These are phyloP conservation scores for Sebastes fasciatus DNA, from an alignment of 2,113 vertebrate species.

Conservation along the genomic window DNA sequence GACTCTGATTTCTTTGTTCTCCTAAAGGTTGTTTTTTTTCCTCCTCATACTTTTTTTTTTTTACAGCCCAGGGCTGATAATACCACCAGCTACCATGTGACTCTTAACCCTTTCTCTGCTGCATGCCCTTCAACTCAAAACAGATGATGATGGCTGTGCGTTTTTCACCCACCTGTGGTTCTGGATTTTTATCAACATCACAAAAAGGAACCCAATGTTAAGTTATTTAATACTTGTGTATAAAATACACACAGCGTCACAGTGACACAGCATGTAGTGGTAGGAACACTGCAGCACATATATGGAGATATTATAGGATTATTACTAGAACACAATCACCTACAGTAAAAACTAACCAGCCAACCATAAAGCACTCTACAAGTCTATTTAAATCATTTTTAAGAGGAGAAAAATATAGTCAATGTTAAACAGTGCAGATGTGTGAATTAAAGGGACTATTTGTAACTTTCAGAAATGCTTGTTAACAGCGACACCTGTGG, in stretches of 20 bases:
- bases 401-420: neutral
- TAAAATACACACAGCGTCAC: neutral
- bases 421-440: neutral
- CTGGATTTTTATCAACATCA: neutral
- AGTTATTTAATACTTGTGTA: neutral
- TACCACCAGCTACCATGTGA: slow-evolving; percentile 78
- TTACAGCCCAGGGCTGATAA: slow-evolving; percentile 80
- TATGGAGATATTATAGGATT: slow-evolving; percentile 31
- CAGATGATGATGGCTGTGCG: slow-evolving; percentile 15
- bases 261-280: neutral
- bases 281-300: neutral
- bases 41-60: slow-evolving; percentile 66
- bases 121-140: slow-evolving; percentile 8
- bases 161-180: slow-evolving; percentile 17
- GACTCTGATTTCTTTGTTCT: slow-evolving; percentile 85
- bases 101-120: slow-evolving; percentile 75
- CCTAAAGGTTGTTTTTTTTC: slow-evolving; percentile 47
- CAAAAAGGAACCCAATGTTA: neutral
- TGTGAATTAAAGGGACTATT: neutral
- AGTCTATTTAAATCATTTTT: neutral
- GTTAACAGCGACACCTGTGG: too few relatives aligned
- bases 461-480: neutral
- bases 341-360: neutral
- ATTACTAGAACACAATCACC: slow-evolving; percentile 25
- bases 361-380: neutral